Base-by-base conservation (phyloP, 2,113 vertebrate genomes). In the Holacanthus passer region DNA sequence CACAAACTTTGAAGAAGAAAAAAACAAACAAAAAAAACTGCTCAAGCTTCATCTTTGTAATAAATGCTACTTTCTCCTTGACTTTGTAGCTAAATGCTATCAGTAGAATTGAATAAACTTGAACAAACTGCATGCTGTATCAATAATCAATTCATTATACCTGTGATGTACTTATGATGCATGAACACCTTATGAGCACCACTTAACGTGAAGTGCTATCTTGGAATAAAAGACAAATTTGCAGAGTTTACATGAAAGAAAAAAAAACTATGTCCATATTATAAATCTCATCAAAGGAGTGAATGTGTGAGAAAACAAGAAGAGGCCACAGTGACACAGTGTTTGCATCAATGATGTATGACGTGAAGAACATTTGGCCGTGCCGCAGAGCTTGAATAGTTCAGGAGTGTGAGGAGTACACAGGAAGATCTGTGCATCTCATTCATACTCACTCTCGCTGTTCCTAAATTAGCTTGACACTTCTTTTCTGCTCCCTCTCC, bases 401-500 rank as follows among this genome's bases (percentile, higher is more conserved):
- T 81, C 17, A 39, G 16, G 3, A 52, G 37, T 32, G 27, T 62
- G 16, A 66, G 45, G 37, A 71, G 41, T 60, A 29, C 17, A 35
- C 35, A 22, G 35, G 32, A 32, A 31, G 0, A 24, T 63, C 45
- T 52, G 35, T 60, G 65, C 31, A 4, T 83, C 32, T 71, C 19
- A 67, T 79, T 68, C 48, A 67, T 52, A 52, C 47, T 68, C 59
- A 45, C 41, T 50, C 22, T 32, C 39, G 29, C 70, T 52, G 31
- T 45, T 73, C 50, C 35, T 74, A 89, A 83, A 82, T 87, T 58
- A 68, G 4, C 37, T 45, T 58, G 63, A 79, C 20, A 14, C 47
- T 43, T 58, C 31, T 65, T 62, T 72, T 67, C 55, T 29, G 63
- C 63, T 53, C 43, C 31, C 32, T 58, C 22, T 14, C 22, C 8